Percentiles rank a stretch among this genome's conserved stretches.
Conservation (phyloP, 2,797 vertebrate genomes). For the Callimico goeldii region DNA sequence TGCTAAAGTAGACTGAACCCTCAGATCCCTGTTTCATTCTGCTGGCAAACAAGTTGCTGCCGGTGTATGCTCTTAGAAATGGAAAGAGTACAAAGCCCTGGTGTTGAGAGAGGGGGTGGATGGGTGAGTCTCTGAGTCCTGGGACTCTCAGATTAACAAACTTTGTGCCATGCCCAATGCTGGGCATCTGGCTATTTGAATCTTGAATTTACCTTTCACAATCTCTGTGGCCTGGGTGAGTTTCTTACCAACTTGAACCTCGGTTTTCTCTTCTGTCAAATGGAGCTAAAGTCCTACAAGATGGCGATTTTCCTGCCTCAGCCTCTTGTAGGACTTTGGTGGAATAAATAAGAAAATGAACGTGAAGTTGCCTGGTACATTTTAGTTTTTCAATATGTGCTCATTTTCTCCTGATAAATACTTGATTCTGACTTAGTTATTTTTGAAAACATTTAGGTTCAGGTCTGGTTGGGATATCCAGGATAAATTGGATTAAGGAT, state of each 20-base stretch:
- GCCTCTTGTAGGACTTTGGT: neutral
- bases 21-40: neutral
- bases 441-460: slow-evolving; percentile 12
- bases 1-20: neutral
- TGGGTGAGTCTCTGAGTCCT: neutral
- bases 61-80: neutral
- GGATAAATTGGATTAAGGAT: neutral
- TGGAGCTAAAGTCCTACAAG: no score
- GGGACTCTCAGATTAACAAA: neutral
- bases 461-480: neutral
- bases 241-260: neutral
- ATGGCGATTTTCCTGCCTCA: no score
- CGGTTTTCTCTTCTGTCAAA: neutral
- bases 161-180: neutral
- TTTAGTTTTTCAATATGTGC: neutral
- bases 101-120: neutral
- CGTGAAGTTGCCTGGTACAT: neutral
- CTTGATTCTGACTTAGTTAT: slow-evolving; percentile 26
- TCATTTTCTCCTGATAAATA: neutral
- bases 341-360: neutral
- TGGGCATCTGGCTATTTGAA: neutral
- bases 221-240: neutral
- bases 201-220: neutral
- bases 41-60: neutral
- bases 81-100: neutral